Base-by-base conservation (phyloP, 2,797 vertebrate genomes). In the Arnoldichthys spilopterus region DNA sequence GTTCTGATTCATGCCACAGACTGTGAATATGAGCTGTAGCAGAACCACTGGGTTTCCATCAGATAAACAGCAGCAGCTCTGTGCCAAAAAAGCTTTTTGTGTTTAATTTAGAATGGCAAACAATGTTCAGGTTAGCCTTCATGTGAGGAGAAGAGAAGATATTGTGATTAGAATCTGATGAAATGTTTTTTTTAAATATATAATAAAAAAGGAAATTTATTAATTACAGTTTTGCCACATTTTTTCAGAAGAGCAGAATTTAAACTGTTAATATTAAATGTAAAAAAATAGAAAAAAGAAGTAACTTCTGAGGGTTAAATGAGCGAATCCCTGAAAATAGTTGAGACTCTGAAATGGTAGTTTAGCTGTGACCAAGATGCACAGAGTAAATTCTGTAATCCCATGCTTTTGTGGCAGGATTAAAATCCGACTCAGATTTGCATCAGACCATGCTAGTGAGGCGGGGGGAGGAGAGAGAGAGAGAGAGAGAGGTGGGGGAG, bases 401-500 rank as follows among this genome's bases (percentile, higher is more conserved):
- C 86, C 1, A 56, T 73, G 84, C 77, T 86, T 89, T 87, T 70
- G 62, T 85, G 82, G 81, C 80, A 68, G 62, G 90, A 93, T 94
- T 92, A 92, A 90, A 92, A 89, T 89, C 89, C 80, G 72, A 53
- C n/a, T 84, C 51, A 54, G 79, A 84, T 83, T 83, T 70, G 70
- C 78, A 79, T 86, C 86, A 86, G 90, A 88, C 89, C 85, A 85
- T 84, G 43, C 86, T 85, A 43, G 68, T 82, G 43, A 11, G 24
- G 2, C 2, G 56, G 20, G 49, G n/a, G 49, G n/a, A 18, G 3
- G 49, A 51, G 63, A 72, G 45, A 61, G 43, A 47, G 67, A 47
- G 24, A 30, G 81, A 80, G 81, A 54, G 24, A n/a, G 72, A 62
- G 59, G 66, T 74, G 77, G 87, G 73, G 53, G 76, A 63, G 83